Conservation (phyloP, 1,140 invertebrate genomes). For the Reticulitermes speratus region DNA sequence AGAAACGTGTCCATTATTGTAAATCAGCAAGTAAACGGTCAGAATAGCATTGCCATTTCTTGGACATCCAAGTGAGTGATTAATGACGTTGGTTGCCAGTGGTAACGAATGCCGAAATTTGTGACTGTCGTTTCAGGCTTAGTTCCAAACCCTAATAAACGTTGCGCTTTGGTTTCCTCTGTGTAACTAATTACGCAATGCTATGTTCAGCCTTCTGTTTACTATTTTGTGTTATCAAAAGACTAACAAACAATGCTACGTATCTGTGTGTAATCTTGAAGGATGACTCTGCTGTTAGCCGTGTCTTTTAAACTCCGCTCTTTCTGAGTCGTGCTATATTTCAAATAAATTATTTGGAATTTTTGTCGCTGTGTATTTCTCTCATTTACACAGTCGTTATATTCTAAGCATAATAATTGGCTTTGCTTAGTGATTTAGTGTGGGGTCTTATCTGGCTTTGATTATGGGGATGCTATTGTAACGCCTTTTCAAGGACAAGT, state of each 20-base stretch:
- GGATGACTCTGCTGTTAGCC: slow-evolving; percentile 17
- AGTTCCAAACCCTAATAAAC: neutral
- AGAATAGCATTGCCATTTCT: slow-evolving; percentile 7
- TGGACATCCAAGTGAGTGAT: slow-evolving; percentile 22
- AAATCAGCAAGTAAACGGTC: slow-evolving; percentile 7
- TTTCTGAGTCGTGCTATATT: no score
- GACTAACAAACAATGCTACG: neutral
- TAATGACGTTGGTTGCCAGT: neutral
- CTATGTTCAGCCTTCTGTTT: neutral
- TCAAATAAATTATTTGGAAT: no score
- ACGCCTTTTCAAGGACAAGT: neutral
- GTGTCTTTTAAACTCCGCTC: neutral
- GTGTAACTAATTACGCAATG: neutral
- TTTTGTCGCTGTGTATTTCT: no score
- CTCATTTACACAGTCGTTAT: neutral
- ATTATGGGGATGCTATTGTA: neutral
- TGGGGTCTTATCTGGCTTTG: neutral
- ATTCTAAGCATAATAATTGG: neutral
- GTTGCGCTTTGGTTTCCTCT: neutral
- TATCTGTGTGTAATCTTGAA: neutral
- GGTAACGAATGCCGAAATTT: neutral
- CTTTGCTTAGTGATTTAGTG: neutral
- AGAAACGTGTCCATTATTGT: neutral
- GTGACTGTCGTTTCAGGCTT: neutral
- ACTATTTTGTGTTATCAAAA: neutral